Base-by-base conservation (phyloP, 2,888 invertebrate species). In the Sinotaia quadrata region DNA sequence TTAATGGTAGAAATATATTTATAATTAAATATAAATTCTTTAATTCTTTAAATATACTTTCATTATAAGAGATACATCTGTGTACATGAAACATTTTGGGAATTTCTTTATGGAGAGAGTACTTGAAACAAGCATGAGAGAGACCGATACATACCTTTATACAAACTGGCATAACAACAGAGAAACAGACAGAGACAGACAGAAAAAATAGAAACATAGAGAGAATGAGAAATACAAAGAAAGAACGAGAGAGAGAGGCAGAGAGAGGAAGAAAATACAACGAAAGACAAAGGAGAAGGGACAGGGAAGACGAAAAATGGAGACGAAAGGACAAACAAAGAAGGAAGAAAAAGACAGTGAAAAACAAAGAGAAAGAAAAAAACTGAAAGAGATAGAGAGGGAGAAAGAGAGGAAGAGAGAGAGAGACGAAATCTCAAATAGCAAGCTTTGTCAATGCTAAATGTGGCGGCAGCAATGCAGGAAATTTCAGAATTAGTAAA, bases 191-290 rank as follows among this genome's bases (percentile, higher is more conserved):
- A 51, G 51, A 51, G 51, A 51, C 27, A 51, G 51, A 18, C 27
- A 51, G 51, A 51, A 29, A 51, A 29, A 51, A 15, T n/a, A 15
- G 49, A 49, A 24, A 49, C 5, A 15, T 4, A 49, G 49, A 49
- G 49, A 49, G 49, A 49, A 12, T 7, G 49, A 49, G 49, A 49
- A 24, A 49, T n/a, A 49, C 21, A 8, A 24, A 49, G 49, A 49
- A 24, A 49, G 49, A 49, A 24, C n/a, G 49, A 49, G 49, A 15
- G 49, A 49, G 49, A 49, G 49, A 49, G 49, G 24, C 21, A 49
- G 49, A 49, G 49, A 49, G 5, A 8, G 49, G 24, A 24, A 49
- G 49, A 49, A 24, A 49, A 24, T 21, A 24, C n/a, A 24, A 49
- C 21, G 12, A 24, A 15, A 24, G 24, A 4, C 21, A 49, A 24